Evolutionary conservation across 2,113 vertebrate genomes (phyloP).

Genomic region (Jacana jacana): DNA sequence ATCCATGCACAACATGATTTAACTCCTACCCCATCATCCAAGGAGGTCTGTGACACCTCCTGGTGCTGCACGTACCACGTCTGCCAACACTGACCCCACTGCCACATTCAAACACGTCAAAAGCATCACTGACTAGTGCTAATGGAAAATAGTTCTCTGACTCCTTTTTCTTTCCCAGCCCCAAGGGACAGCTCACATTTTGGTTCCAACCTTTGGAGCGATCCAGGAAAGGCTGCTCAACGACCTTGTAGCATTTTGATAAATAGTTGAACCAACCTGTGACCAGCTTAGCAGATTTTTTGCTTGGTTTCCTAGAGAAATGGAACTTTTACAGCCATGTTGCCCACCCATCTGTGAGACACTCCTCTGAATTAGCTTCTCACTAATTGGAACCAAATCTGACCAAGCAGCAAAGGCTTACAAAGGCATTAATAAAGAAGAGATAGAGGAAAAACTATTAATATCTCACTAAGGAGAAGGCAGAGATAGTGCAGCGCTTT

Average conservation of each 20-base stretch:
- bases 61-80: neutral
- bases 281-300: neutral
- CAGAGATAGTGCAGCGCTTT: neutral
- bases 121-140: neutral
- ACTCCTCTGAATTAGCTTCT: neutral
- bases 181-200: neutral
- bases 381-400: conserved; percentile 15
- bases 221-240: neutral
- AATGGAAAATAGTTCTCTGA: neutral
- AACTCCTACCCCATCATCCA: neutral
- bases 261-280: neutral
- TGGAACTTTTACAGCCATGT: neutral
- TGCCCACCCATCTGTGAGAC: neutral
- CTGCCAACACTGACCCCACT: neutral
- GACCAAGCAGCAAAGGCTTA: neutral
- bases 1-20: rapidly evolving
- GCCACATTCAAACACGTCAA: neutral
- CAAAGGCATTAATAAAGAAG: neutral
- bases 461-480: neutral
- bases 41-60: neutral
- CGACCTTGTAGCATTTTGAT: neutral
- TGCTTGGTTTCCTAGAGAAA: conserved; percentile 40
- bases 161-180: neutral
- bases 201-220: neutral
- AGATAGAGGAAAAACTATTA: neutral